A percentile compares a stretch with the other conserved stretches of the same genome.
phyloP scores from a whole-genome alignment of 2,888 invertebrate species.

The Drymonia ruficornis region DNA sequence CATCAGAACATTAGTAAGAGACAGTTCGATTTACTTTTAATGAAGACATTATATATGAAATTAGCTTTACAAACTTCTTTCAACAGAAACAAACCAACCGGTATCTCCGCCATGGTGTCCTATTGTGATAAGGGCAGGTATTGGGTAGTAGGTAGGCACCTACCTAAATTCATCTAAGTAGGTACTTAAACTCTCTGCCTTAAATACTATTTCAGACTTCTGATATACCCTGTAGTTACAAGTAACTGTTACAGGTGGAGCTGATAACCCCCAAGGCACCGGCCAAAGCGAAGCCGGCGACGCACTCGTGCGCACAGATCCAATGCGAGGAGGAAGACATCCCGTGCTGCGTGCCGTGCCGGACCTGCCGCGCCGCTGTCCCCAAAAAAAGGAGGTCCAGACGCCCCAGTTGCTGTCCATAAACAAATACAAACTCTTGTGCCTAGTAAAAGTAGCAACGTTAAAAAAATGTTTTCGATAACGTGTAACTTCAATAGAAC shows the following conservation, averaged over 20 bases:
- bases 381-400: slow-evolving; percentile 41
- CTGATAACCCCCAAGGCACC: slow-evolving; percentile 89
- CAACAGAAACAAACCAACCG: no score
- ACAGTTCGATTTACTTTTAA: no score
- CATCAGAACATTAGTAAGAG: no score
- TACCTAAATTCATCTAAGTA: no score
- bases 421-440: slow-evolving; percentile 8
- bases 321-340: slow-evolving; percentile 87
- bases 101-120: no score
- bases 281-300: slow-evolving; percentile 81
- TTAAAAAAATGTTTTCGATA: neutral
- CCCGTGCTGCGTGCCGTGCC: slow-evolving; percentile 62
- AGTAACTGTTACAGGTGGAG: slow-evolving; percentile 81
- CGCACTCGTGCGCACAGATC: slow-evolving; percentile 87
- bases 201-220: no score
- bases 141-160: no score
- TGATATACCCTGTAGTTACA: neutral
- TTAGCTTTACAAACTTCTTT: no score
- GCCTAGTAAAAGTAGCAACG: neutral
- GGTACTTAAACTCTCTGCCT: no score
- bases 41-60: no score
- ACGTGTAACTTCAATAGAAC: neutral
- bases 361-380: slow-evolving; percentile 51
- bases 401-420: slow-evolving; percentile 46
- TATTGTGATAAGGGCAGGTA: no score